Conservation (phyloP, 2,888 invertebrate genomes). For the Polydrusus cervinus region DNA sequence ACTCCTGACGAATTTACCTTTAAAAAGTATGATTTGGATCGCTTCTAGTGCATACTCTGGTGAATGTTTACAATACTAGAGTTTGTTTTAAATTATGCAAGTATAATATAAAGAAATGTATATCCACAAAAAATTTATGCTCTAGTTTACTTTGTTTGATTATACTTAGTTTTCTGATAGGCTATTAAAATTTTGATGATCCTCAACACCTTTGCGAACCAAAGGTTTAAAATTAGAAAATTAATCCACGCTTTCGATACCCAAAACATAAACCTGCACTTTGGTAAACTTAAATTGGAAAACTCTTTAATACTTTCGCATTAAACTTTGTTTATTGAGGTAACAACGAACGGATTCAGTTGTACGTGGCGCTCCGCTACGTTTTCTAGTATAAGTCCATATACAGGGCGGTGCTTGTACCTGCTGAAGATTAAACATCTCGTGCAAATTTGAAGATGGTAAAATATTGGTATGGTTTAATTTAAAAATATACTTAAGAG, state of each 20-base stretch:
- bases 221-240: conserved; percentile 18
- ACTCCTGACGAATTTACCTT: too few relatives aligned
- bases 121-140: too few relatives aligned
- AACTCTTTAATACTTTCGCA: conserved; percentile 34
- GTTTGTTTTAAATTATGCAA: too few relatives aligned
- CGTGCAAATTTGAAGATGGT: too few relatives aligned
- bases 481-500: too few relatives aligned
- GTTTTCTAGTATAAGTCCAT: not conserved
- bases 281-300: conserved; percentile 38
- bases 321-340: conserved; percentile 41
- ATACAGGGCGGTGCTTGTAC: conserved; percentile 13
- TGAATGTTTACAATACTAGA: too few relatives aligned
- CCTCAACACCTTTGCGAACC: not conserved
- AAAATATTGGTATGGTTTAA: too few relatives aligned
- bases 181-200: not conserved
- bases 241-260: conserved; percentile 20
- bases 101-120: too few relatives aligned
- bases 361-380: conserved; percentile 2
- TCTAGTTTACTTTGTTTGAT: too few relatives aligned
- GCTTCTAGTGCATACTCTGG: too few relatives aligned
- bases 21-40: too few relatives aligned
- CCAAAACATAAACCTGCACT: conserved; percentile 35
- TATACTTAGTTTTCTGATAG: not conserved
- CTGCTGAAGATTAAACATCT: too few relatives aligned
- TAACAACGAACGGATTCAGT: conserved; percentile 34